Base-by-base conservation (phyloP, 2,888 invertebrate species). In the Teleiodes luculella region DNA sequence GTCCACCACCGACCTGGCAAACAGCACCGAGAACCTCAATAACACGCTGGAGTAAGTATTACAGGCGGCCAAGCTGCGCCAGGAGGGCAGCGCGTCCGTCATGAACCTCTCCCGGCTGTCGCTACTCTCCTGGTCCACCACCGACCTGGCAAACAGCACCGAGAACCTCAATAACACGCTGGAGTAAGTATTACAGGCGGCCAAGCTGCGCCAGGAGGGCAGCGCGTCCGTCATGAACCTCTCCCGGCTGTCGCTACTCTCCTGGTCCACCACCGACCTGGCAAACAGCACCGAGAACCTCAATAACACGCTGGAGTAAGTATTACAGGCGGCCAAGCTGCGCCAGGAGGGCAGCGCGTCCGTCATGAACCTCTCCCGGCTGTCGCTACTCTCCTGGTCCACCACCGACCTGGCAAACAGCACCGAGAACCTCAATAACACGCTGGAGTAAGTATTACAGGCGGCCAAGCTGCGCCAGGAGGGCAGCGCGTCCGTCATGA, bases 201-300 rank as follows among this genome's bases (percentile, higher is more conserved):
- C 96, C 35, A 95, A 95, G 78, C 83, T 96, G 61, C 91, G 96
- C 24, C 95, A 94, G 74, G 94, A 94, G 70, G 93, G 94, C 57
- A 92, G 91, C 66, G 92, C 93, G 16, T 93, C 94, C 51, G 90
- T 91, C 67, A 90, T 94, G 77, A 95, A 95, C 86, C 92, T 96
- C 64, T 96, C 96, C 13, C 91, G 96, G 1, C 90, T 96, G 52
- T 96, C 96, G 16, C 90, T 97, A 61, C 91, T 96, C 45, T 95
- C 95, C 76, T 95, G 95, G 92, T 95, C 95, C 59, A 93, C 95
- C 64, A 94, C 94, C 28, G 95, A 96, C 82, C 92, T 97, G 54
- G 95, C 95, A 8, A 92, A 92, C 20, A 93, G 93, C 59, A 91
- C 91, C 30, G 94, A 94, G 75, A 94, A 93, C 82, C 85, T 94